Base-by-base conservation (phyloP, 2,888 invertebrate species). In the Drosophila rubida region DNA sequence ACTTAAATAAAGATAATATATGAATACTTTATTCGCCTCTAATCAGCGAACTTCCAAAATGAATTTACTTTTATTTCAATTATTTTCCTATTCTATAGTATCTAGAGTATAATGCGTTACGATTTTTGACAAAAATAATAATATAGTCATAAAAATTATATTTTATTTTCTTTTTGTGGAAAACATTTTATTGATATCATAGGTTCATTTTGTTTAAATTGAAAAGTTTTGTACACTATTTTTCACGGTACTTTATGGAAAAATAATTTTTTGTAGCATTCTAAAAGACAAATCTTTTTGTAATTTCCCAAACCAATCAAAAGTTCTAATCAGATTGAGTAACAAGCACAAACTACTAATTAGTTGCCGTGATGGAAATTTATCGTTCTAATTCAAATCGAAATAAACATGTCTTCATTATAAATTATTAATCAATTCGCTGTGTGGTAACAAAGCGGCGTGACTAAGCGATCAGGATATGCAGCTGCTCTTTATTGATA, bases 1-100 rank as follows among this genome's bases (percentile, higher is more conserved):
- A 63, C 58, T 30, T 39, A 14, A 63, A 63, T 63, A 63, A 63
- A 58, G 27, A 50, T 30, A 32, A 41, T 27, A 54, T 41, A 62
- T 41, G 19, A 35, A 25, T 37, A 37, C 9, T 13, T 27, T 58
- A 14, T 30, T 51, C 37, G 44, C 25, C 37, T 35, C 23, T 25
- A 44, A 50, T 14, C 23, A 35, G 59, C 44, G 50, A 44, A 42
- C 14, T 48, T 19, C 14, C 14, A 41, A 23, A 37, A 19, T 35
- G 1, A 22, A 13, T 16, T 39, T 6, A 35, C 13, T 48, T 35
- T 35, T 4, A 37, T 49, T 23, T 23, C 0, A 37, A 9, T 19
- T n/a, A 13, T 44, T 14, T 8, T 8, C 25, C 4, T 46, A 27
- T 16, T 27, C 16, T 27, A 19, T 48, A 19, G 16, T 22, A 23